Percentiles rank a stretch among this genome's conserved stretches.
Evolutionary conservation across 1,140 invertebrate genomes (phyloP).

Genomic region (Diuraphis noxia): DNA sequence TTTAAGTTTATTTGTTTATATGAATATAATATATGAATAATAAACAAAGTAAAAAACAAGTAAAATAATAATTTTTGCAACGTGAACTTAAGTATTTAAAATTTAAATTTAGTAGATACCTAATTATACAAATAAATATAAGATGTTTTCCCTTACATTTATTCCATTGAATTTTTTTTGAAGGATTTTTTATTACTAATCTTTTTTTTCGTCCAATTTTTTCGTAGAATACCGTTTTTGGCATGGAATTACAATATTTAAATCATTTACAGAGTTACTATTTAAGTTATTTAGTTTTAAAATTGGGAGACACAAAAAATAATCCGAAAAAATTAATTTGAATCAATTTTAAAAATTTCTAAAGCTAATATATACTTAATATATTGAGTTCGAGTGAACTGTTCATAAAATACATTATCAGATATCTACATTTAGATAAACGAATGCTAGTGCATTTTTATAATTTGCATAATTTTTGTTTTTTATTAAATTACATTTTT

Average conservation of each 20-base stretch:
- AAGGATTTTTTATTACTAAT: too few species aligned
- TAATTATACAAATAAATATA: too few species aligned
- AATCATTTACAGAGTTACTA: background rate
- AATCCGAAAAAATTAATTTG: background rate
- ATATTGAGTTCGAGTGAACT: background rate
- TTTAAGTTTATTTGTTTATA: too few species aligned
- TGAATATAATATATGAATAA: too few species aligned
- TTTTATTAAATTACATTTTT: slow-evolving; percentile 2
- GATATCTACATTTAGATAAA: background rate
- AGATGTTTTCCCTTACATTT: too few species aligned
- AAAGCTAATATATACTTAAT: background rate
- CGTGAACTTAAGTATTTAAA: too few species aligned
- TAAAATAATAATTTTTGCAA: too few species aligned
- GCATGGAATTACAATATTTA: background rate
- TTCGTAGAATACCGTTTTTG: background rate
- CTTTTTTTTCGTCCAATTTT: too few species aligned
- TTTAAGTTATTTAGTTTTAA: too few species aligned
- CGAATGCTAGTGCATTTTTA: background rate
- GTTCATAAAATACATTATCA: background rate
- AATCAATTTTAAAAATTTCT: background rate
- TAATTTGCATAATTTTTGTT: background rate
- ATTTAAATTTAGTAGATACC: too few species aligned
- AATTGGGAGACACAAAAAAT: background rate
- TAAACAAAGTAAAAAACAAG: too few species aligned
- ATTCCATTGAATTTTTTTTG: too few species aligned